phyloP scores from a whole-genome alignment of 2,113 vertebrate genomes.

The Brachirus orientalis region DNA sequence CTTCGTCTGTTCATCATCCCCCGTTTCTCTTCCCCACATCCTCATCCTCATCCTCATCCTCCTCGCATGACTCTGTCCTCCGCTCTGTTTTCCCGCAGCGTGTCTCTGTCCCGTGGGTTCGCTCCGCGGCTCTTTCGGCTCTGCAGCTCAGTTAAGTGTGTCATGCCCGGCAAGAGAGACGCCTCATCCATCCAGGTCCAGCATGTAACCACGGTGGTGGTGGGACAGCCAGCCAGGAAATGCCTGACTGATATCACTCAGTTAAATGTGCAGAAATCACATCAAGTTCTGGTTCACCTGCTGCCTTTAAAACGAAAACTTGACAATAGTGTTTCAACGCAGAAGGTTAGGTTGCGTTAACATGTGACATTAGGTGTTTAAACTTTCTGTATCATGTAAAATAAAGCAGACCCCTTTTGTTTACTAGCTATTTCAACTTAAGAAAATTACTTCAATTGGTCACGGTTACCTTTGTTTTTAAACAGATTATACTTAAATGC shows the following conservation, averaged over 20 bases:
- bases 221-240: constrained; percentile 28
- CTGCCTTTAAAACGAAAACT: no score
- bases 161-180: constrained; percentile 35
- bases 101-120: constrained; percentile 27
- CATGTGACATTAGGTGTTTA: no score
- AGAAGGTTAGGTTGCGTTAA: no score
- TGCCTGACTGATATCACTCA: constrained; percentile 12
- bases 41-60: background rate
- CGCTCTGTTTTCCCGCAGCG: background rate
- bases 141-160: constrained; percentile 60
- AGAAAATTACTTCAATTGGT: no score
- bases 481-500: no score
- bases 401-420: no score
- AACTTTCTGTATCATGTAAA: no score
- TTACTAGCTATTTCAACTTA: no score
- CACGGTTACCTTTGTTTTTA: no score
- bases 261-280: no score
- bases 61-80: constrained; percentile 12
- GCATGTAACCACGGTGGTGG: background rate
- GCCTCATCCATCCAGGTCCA: constrained; percentile 33
- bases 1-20: background rate
- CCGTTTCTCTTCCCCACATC: background rate
- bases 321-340: no score
- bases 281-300: no score
- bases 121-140: constrained; percentile 1